Evolutionary conservation across 2,888 invertebrate genomes (phyloP).

Genomic region (Drosophila austrosaltans): DNA sequence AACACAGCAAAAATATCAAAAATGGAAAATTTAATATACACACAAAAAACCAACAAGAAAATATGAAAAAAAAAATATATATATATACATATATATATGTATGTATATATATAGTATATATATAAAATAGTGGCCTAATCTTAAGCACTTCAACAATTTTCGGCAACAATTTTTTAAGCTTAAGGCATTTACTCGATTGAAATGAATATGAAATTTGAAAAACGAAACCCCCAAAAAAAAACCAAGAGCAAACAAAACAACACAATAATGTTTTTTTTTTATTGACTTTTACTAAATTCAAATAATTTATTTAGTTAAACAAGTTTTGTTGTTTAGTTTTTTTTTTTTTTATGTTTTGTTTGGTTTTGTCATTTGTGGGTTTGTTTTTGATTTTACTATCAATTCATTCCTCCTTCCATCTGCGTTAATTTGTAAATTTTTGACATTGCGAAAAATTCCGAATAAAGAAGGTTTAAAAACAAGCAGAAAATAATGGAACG

Average conservation of each 20-base stretch:
- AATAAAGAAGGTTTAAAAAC: slow-evolving; percentile 44
- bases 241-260: slow-evolving; percentile 8
- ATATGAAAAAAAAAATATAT: slow-evolving; percentile 40
- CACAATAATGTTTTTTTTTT: slow-evolving; percentile 32
- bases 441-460: slow-evolving; percentile 32
- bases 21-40: slow-evolving; percentile 38
- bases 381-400: neutral
- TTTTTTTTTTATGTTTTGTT: neutral
- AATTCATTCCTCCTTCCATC: neutral
- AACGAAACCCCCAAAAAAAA: slow-evolving; percentile 26
- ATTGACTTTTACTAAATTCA: slow-evolving; percentile 29
- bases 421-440: slow-evolving; percentile 62
- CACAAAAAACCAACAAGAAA: slow-evolving; percentile 17
- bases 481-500: slow-evolving; percentile 26
- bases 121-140: slow-evolving; percentile 52
- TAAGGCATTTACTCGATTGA: slow-evolving; percentile 36
- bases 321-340: slow-evolving; percentile 22
- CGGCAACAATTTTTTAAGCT: slow-evolving; percentile 58
- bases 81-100: slow-evolving; percentile 29
- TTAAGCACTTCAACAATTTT: slow-evolving; percentile 65
- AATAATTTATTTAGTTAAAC: neutral
- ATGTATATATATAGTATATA: slow-evolving; percentile 34
- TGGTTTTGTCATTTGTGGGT: neutral
- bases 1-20: slow-evolving; percentile 76
- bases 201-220: slow-evolving; percentile 23